Evolutionary conservation across 2,113 vertebrate species (phyloP).

Genomic region (Meriones unguiculatus): DNA sequence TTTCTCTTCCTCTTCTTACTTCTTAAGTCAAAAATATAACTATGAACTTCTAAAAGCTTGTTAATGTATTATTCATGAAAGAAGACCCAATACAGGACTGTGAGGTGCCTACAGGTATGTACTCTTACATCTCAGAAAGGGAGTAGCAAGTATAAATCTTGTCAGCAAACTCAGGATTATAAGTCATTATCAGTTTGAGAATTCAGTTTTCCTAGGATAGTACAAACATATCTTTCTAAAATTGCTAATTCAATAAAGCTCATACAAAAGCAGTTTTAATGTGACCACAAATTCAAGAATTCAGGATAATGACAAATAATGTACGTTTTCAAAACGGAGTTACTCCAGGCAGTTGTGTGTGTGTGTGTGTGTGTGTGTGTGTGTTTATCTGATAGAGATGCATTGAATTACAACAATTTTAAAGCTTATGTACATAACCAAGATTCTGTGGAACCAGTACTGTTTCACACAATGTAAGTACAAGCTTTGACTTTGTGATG

Average conservation of each 20-base stretch:
- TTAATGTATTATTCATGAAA: conserved; percentile 75
- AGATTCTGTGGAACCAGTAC: neutral
- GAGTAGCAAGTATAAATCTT: conserved; percentile 50
- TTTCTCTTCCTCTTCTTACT: conserved; percentile 26
- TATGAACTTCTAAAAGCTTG: conserved; percentile 71
- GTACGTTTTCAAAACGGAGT: neutral
- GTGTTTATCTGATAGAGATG: neutral
- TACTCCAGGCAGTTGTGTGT: neutral
- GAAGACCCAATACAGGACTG: neutral
- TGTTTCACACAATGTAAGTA: neutral
- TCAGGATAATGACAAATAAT: neutral
- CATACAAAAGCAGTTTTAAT: neutral
- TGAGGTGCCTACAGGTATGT: conserved; percentile 15
- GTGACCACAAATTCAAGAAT: conserved; percentile 41
- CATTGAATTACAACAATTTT: neutral
- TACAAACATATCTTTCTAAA: conserved; percentile 45
- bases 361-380: neutral
- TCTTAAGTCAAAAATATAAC: conserved; percentile 63
- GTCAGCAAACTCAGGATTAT: conserved; percentile 18
- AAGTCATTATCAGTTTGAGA: conserved; percentile 30
- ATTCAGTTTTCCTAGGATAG: conserved; percentile 44
- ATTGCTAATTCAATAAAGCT: conserved; percentile 2
- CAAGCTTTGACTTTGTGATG: neutral
- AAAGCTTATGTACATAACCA: neutral
- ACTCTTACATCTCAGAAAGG: conserved; percentile 54